A percentile compares a stretch with the other conserved stretches of the same genome.
These are phyloP conservation scores for Whitmania pigra DNA, from an alignment of 1,140 invertebrate genomes.

Conservation along the genomic window DNA sequence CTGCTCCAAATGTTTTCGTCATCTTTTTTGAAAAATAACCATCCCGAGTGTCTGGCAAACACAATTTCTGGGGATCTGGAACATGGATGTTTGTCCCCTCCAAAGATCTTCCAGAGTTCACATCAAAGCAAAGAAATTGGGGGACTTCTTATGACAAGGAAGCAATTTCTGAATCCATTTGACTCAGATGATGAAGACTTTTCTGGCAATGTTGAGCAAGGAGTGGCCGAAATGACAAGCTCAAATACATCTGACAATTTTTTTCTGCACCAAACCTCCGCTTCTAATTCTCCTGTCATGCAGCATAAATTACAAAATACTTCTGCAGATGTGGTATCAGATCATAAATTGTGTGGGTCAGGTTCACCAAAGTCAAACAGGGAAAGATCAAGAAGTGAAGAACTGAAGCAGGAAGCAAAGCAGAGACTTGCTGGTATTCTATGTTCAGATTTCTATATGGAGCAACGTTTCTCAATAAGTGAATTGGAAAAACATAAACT, in stretches of 20 bases:
- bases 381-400: conserved; percentile 38
- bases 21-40: no score
- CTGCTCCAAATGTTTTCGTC: no score
- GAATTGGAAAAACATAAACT: conserved; percentile 60
- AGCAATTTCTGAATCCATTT: conserved; percentile 75
- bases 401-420: conserved; percentile 71
- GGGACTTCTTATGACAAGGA: conserved; percentile 55
- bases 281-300: not conserved
- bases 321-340: not conserved
- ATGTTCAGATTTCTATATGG: conserved; percentile 32
- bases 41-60: no score
- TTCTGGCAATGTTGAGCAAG: conserved; percentile 25
- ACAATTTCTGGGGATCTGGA: no score
- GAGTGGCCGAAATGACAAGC: conserved; percentile 12
- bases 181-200: conserved; percentile 74
- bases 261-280: no score
- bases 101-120: no score
- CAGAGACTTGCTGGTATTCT: conserved; percentile 73
- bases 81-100: no score
- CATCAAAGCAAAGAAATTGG: no score
- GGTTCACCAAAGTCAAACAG: not conserved
- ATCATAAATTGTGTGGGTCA: not conserved
- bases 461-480: conserved; percentile 48
- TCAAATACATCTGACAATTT: no score
- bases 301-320: not conserved